These are phyloP conservation scores for Pipistrellus nathusii DNA, from an alignment of 2,797 vertebrate genomes.

Conservation along the genomic window DNA sequence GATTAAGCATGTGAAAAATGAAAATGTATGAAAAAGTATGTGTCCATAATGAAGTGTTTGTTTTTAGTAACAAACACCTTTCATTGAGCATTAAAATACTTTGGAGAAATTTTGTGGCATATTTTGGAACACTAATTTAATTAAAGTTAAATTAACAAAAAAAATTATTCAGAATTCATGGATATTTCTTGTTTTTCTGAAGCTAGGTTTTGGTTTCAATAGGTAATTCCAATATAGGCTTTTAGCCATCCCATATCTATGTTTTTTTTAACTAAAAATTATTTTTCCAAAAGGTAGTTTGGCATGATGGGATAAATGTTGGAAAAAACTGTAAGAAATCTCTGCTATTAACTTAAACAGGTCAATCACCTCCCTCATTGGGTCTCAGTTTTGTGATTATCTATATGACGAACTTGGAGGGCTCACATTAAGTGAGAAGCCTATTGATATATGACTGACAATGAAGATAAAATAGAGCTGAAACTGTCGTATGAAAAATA, in stretches of 20 bases:
- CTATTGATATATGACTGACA: conserved; percentile 2
- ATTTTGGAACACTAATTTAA: conserved; percentile 55
- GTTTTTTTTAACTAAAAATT: conserved; percentile 51
- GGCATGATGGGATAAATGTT: background rate
- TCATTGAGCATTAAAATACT: conserved; percentile 26
- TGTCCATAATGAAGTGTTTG: conserved; percentile 31
- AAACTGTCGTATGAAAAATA: conserved; percentile 28
- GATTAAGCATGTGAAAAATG: conserved; percentile 22
- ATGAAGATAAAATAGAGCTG: conserved; percentile 67
- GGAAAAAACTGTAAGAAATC: background rate
- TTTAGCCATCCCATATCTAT: conserved; percentile 62
- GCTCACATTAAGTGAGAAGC: background rate
- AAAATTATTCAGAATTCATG: conserved; percentile 37
- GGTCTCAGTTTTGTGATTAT: conserved; percentile 54
- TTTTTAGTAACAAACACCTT: conserved; percentile 65
- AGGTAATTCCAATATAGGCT: conserved; percentile 39
- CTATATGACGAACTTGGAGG: background rate
- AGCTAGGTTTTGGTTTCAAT: conserved; percentile 62
- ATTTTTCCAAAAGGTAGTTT: conserved; percentile 41
- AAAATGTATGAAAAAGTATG: conserved; percentile 16
- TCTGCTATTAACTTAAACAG: background rate
- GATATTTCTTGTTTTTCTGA: conserved; percentile 48
- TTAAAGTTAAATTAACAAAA: conserved; percentile 53
- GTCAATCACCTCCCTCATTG: background rate
- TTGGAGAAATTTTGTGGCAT: conserved; percentile 24